Evolutionary conservation across 2,797 vertebrate genomes (phyloP).

Genomic region (Glossophaga mutica): DNA sequence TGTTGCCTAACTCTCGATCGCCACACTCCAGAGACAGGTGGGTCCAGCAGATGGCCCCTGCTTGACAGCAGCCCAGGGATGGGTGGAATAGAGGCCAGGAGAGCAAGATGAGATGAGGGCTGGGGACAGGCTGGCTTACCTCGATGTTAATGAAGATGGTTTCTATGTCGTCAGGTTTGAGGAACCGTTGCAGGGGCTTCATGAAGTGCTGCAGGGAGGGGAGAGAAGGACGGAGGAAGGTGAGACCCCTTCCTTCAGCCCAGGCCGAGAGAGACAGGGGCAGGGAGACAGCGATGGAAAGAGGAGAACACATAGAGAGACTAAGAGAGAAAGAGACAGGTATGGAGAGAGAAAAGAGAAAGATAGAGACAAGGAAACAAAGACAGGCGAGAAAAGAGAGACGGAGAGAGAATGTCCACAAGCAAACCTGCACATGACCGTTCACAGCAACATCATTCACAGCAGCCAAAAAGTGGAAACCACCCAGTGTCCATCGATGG

Average conservation of each 20-base stretch:
- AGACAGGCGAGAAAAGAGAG: background rate
- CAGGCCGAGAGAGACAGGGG: background rate
- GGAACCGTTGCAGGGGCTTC: conserved; percentile 89
- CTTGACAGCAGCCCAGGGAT: background rate
- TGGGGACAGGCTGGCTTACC: conserved; percentile 75
- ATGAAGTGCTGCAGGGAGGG: conserved; percentile 88
- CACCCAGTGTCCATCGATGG: rapidly evolving
- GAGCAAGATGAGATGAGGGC: background rate
- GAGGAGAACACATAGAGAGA: background rate
- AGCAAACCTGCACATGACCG: background rate
- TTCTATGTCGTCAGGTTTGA: conserved; percentile 86
- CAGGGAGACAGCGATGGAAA: background rate
- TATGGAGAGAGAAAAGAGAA: background rate
- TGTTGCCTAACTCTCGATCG: background rate
- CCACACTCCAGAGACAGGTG: background rate
- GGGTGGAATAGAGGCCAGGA: background rate
- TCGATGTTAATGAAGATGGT: conserved; percentile 92
- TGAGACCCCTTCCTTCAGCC: background rate
- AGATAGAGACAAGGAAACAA: background rate
- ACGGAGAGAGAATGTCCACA: background rate
- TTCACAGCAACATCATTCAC: background rate
- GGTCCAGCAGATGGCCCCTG: background rate
- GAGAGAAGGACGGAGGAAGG: background rate
- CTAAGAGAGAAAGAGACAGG: background rate
- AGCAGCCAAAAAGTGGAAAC: background rate